Evolutionary conservation across 2,888 invertebrate species (phyloP), one percentile per base, ranked within the genome.

Genomic region (Luffia ferchaultella): DNA sequence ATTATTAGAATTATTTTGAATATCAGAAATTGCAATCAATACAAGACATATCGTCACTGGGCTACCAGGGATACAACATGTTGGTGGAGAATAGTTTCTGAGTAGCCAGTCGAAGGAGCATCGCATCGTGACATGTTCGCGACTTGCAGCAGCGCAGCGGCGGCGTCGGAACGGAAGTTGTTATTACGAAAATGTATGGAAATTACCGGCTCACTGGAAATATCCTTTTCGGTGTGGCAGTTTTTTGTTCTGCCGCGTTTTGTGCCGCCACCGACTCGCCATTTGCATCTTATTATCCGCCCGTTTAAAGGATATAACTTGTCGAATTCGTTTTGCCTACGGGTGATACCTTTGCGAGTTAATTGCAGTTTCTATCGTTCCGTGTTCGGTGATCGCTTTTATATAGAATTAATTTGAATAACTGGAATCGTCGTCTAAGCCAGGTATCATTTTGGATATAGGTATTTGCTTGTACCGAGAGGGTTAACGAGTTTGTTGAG

Each of bases 161-260:
- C 58, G 65, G 5, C 30, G 30, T 30, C 60, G 61, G 65, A 70
- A 73, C 76, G 79, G 79, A 80, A 77, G 77, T 76, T 69, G 62
- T 71, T 75, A 76, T 75, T 73, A 74, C 70, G 69, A 74, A 76
- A 79, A 77, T 78, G 66, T 75, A 78, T 79, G 78, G 69, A 79
- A 76, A 80, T 76, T 68, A 68, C 64, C 61, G 64, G 61, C 67
- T 72, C 68, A 68, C 63, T 69, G 69, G 66, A 71, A 71, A 66
- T 67, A 71, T 68, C 65, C 70, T 64, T 71, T 67, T 61, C 62
- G 65, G 61, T 63, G 61, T 60, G 60, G 64, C 61, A 62, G 64
- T 67, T 73, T 68, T 73, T 73, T 73, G 68, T 70, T 68, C 64
- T 46, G 17, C 17, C 17, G 50, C 16, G 19, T 44, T 62, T 58